Conservation (phyloP, 2,888 invertebrate genomes). For the Leptopilina syphax region DNA sequence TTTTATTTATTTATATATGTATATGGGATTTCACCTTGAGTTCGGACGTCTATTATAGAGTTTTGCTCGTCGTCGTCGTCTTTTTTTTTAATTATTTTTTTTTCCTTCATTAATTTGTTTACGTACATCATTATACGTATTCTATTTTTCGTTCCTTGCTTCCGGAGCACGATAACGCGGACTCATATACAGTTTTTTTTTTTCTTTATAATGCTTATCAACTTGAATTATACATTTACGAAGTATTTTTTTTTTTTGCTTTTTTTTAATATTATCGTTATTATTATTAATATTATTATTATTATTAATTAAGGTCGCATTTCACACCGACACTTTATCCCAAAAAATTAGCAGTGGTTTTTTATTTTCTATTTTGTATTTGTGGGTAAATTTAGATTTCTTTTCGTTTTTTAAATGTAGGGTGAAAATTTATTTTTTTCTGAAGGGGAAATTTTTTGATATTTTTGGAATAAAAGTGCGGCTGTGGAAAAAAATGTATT, state of each 20-base stretch:
- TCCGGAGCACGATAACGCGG: constrained; percentile 46
- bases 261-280: too few species aligned
- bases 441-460: constrained; percentile 41
- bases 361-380: not conserved
- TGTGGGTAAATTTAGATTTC: not conserved
- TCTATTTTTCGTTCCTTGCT: constrained; percentile 48
- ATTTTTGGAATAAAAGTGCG: constrained; percentile 45
- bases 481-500: constrained; percentile 14
- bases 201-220: constrained; percentile 31
- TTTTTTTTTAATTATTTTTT: constrained; percentile 27
- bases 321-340: constrained; percentile 11
- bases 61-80: constrained; percentile 48
- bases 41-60: constrained; percentile 65
- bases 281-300: not conserved
- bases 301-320: constrained; percentile 29
- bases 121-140: constrained; percentile 45
- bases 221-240: constrained; percentile 48
- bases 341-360: constrained; percentile 13
- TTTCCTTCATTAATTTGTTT: constrained; percentile 35
- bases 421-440: not conserved
- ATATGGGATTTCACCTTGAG: constrained; percentile 54
- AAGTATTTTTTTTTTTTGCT: constrained; percentile 48
- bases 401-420: too few species aligned
- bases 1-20: constrained; percentile 50
- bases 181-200: constrained; percentile 46